These are phyloP conservation scores for Sebastes ruberrimus DNA, from an alignment of 2,797 vertebrate species.

Conservation along the genomic window DNA sequence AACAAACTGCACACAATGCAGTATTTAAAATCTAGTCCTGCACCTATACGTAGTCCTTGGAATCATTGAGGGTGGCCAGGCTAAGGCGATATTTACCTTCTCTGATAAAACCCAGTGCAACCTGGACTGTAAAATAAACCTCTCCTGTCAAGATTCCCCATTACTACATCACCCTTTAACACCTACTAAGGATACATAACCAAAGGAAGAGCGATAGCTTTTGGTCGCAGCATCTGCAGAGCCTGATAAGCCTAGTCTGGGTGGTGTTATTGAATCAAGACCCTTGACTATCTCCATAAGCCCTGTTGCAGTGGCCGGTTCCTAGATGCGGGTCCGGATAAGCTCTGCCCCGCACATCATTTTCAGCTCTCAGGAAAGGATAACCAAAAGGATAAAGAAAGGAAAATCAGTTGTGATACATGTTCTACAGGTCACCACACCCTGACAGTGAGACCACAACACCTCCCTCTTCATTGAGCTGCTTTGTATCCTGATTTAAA, in stretches of 20 bases:
- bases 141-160: slow-evolving; percentile 33
- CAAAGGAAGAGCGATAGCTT: slow-evolving; percentile 47
- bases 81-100: not conserved
- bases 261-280: slow-evolving; percentile 68
- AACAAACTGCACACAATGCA: not conserved
- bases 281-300: slow-evolving; percentile 69
- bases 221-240: slow-evolving; percentile 57
- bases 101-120: not conserved
- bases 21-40: slow-evolving; percentile 16
- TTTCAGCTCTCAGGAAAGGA: slow-evolving; percentile 48
- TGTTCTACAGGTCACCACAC: slow-evolving; percentile 46
- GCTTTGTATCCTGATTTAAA: slow-evolving; percentile 51
- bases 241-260: slow-evolving; percentile 64
- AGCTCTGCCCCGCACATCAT: slow-evolving; percentile 49
- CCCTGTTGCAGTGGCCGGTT: slow-evolving; percentile 51
- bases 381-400: slow-evolving; percentile 50
- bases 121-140: slow-evolving; percentile 20
- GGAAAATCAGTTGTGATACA: slow-evolving; percentile 59
- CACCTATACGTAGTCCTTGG: not conserved
- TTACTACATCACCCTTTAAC: slow-evolving; percentile 36
- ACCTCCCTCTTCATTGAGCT: slow-evolving; percentile 28
- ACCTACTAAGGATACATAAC: slow-evolving; percentile 23
- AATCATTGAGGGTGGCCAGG: not conserved
- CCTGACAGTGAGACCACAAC: slow-evolving; percentile 21
- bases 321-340: slow-evolving; percentile 58